Base-by-base conservation (phyloP, 2,888 invertebrate species). In the Amphipoea oculea region DNA sequence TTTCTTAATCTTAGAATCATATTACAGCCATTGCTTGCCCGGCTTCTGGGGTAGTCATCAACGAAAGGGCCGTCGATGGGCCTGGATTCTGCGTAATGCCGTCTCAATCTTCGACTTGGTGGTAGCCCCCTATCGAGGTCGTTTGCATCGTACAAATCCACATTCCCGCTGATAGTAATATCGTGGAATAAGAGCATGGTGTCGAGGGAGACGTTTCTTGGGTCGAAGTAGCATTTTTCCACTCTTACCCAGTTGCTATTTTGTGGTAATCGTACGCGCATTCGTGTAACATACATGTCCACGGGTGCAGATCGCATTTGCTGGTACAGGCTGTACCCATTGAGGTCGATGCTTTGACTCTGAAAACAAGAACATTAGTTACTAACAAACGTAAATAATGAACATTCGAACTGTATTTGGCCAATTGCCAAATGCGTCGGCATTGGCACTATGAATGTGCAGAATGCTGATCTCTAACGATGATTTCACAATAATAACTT, bases 151-250 rank as follows among this genome's bases (percentile, higher is more conserved):
- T 95, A 97, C 62, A 98, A 93, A 83, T 98, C 98, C 0, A 98
- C 98, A 89, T 97, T 97, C 0, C 98, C 98, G 82, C 98, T 98
- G 73, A 98, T 98, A 1, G 98, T 98, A 65, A 99, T 94, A 91
- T 98, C 98, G 89, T 98, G 98, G 94, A 99, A 98, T 20, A 98
- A 96, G 0, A 99, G 96, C 91, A 98, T 97, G 1, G 98, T 98
- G 88, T 98, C 98, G 12, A 98, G 95, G 20, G 98, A 98, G 11
- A 98, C 97, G 92, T 98, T 98, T 85, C 97, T 96, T 0, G 98
- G 98, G 90, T 98, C 98, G 93, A 98, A 99, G 87, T 98, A 97
- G 92, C 98, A 98, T 91, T 97, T 98, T 86, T 98, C 98, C 0
- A 98, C 98, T 84, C 97, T 97, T 23, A 98, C 98, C 98, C 98